These are phyloP conservation scores for Denticeps clupeoides DNA, from an alignment of 2,797 vertebrate species.

Conservation along the genomic window DNA sequence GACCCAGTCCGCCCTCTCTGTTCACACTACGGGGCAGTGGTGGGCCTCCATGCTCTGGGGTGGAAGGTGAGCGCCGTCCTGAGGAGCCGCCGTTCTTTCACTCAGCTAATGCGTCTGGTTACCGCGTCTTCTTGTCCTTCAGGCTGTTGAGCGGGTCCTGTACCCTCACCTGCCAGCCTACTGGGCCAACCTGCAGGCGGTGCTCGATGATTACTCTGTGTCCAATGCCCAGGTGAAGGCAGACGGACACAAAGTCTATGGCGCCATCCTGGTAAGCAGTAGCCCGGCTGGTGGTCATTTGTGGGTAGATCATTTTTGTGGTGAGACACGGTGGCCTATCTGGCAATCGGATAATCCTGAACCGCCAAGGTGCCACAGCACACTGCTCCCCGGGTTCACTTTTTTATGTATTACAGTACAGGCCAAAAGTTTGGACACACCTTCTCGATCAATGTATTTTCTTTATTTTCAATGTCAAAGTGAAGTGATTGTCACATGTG, in stretches of 20 bases:
- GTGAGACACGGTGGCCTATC: background rate
- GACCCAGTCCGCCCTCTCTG: slow-evolving; percentile 87
- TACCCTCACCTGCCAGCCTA: slow-evolving; percentile 85
- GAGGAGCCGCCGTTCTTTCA: too few relatives aligned
- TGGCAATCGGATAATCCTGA: too few relatives aligned
- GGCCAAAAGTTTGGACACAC: too few relatives aligned
- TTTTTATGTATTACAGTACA: too few relatives aligned
- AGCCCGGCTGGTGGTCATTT: background rate
- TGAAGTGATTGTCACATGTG: too few relatives aligned
- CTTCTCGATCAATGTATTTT: too few relatives aligned
- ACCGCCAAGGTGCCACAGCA: too few relatives aligned
- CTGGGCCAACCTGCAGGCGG: slow-evolving; percentile 84
- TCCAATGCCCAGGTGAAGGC: slow-evolving; percentile 93
- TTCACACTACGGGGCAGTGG: slow-evolving; percentile 88
- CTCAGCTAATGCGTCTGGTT: too few relatives aligned
- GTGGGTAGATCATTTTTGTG: too few relatives aligned
- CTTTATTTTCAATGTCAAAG: too few relatives aligned
- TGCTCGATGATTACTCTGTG: slow-evolving; percentile 83
- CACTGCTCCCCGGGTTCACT: too few relatives aligned
- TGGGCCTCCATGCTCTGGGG: slow-evolving; percentile 82
- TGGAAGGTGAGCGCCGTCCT: slow-evolving; percentile 85
- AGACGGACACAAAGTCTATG: slow-evolving; percentile 88
- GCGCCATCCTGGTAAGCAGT: slow-evolving; percentile 78
- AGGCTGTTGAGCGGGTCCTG: slow-evolving; percentile 84
- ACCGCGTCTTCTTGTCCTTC: too few relatives aligned